Base-by-base conservation (phyloP, 2,113 vertebrate genomes). In the Hippocampus barbouri region DNA sequence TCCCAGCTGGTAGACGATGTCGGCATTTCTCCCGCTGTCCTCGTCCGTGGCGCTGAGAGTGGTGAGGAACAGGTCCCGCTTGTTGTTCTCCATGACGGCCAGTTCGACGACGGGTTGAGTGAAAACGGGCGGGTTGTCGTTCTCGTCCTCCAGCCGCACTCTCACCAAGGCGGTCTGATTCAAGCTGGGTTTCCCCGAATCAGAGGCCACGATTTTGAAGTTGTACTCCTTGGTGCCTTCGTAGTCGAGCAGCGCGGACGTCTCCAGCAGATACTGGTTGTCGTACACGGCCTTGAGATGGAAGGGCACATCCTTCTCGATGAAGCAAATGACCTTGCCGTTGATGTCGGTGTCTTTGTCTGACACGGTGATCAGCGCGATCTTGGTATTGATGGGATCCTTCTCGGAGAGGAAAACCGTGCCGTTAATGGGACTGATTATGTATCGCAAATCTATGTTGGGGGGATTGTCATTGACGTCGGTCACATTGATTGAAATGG, bases 261-360 rank as follows among this genome's bases (percentile, higher is more conserved):
- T 99, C 91, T 99, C 98, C 84, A 99, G 76, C 85, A 99, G 91
- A 90, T 98, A 98, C 69, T 99, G 97, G 95, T 98, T 99, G 89
- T 98, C 98, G 0, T 99, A 99, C 38, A 98, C 96, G 0, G 98
- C 96, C 89, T 98, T 98, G 76, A 98, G 87, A 85, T 98, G 96
- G 87, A 98, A 99, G 4, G 98, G 97, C 80, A 98, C 97, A 62
- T 98, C 96, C 89, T 95, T 96, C 84, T 98, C 98, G 81, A 99
- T 99, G 80, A 98, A 98, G 87, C 97, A 99, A 86, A 98, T 98
- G 85, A 99, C 98, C 92, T 98, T 98, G 91, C 98, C 96, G 25
- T 99, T 99, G 83, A 98, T 95, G 83, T 98, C 98, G 0, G 95
- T 98, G 92, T 99, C 98, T 93, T 96, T 98, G 91, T 99, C 98